phyloP scores from a whole-genome alignment of 2,113 vertebrate genomes.

The Atherinomorus stipes region DNA sequence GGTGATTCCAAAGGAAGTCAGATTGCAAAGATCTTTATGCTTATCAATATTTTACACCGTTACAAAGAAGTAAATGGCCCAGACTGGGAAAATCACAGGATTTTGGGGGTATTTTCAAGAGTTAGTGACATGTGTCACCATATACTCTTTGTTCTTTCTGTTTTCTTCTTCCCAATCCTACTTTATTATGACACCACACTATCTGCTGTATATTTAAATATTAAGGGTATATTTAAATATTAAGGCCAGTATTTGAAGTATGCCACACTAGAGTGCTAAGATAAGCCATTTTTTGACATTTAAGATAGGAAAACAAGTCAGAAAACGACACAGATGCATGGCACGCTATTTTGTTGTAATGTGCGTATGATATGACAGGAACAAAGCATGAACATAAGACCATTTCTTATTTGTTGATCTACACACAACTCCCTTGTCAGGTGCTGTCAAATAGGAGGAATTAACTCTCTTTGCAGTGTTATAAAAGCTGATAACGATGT shows the following conservation, averaged over 20 bases:
- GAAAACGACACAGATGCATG: no score
- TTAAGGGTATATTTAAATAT: slow-evolving; percentile 49
- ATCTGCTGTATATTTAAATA: slow-evolving; percentile 42
- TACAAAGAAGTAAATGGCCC: not conserved
- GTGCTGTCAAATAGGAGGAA: slow-evolving; percentile 18
- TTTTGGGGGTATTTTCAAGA: not conserved
- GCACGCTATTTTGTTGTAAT: slow-evolving; percentile 6
- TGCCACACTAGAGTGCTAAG: slow-evolving; percentile 25
- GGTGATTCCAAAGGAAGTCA: not conserved
- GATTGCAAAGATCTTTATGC: not conserved
- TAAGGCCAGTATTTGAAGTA: slow-evolving; percentile 34
- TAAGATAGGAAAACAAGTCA: not conserved
- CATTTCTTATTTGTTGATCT: slow-evolving; percentile 12
- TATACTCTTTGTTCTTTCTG: not conserved
- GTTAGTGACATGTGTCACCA: not conserved
- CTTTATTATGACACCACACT: not conserved
- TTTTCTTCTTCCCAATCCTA: not conserved
- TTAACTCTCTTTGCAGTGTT: slow-evolving; percentile 2
- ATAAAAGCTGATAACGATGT: not conserved
- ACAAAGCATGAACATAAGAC: slow-evolving; percentile 33
- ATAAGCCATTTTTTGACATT: slow-evolving; percentile 17
- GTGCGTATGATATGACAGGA: slow-evolving; percentile 37
- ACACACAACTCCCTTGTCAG: not conserved
- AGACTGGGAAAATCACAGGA: not conserved
- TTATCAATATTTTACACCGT: not conserved